phyloP scores from a whole-genome alignment of 1,140 invertebrate genomes.

The Hestina assimilis region DNA sequence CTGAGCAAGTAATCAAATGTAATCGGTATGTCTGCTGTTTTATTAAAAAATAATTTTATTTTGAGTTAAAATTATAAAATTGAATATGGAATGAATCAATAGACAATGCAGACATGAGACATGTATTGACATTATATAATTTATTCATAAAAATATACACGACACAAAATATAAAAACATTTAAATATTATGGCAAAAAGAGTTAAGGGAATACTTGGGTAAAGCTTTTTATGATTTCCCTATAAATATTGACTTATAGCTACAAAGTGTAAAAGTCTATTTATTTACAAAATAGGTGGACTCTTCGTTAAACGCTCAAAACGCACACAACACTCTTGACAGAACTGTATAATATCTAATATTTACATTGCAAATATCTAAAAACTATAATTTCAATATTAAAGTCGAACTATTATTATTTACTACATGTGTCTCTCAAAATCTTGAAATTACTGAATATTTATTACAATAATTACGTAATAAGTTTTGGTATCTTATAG shows the following conservation, averaged over 20 bases:
- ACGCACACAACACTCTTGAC: constrained; percentile 65
- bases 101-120: background rate
- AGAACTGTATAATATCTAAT: constrained; percentile 24
- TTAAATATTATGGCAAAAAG: constrained; percentile 65
- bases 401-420: constrained; percentile 18
- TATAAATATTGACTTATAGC: constrained; percentile 33
- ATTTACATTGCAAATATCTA: constrained; percentile 35
- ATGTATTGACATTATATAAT: background rate
- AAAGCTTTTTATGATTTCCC: constrained; percentile 37
- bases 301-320: constrained; percentile 72
- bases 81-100: too few species aligned
- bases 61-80: too few species aligned
- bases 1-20: background rate
- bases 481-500: constrained; percentile 58
- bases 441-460: constrained; percentile 20
- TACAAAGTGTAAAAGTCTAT: constrained; percentile 72
- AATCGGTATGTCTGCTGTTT: background rate
- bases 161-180: constrained; percentile 18
- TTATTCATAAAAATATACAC: background rate
- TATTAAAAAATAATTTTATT: background rate
- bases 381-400: constrained; percentile 33
- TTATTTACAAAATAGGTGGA: constrained; percentile 78
- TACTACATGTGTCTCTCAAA: constrained; percentile 5
- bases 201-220: constrained; percentile 10
- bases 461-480: constrained; percentile 30